Evolutionary conservation across 2,797 vertebrate genomes (phyloP).

Genomic region (Galago senegalensis): DNA sequence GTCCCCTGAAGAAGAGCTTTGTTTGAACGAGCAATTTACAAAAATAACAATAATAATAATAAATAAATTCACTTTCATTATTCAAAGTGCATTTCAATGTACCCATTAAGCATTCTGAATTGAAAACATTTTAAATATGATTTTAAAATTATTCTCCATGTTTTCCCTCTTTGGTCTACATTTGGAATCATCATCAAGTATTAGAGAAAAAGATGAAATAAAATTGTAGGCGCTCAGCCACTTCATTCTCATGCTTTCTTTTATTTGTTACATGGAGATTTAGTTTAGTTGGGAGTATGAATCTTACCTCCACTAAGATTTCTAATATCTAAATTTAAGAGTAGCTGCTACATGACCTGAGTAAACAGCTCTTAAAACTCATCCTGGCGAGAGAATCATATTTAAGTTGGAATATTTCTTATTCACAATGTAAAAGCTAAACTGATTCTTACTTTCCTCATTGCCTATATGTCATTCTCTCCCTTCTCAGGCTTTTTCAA

Average conservation of each 20-base stretch:
- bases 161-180: background rate
- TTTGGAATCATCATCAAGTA: background rate
- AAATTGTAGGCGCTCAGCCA: background rate
- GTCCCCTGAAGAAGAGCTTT: background rate
- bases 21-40: background rate
- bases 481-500: background rate
- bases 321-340: background rate
- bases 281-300: background rate
- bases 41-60: background rate
- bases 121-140: background rate
- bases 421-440: background rate
- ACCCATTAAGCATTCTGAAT: background rate
- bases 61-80: background rate
- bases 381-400: background rate
- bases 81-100: constrained; percentile 24
- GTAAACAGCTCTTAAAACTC: background rate
- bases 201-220: background rate
- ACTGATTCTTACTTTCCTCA: background rate
- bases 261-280: background rate
- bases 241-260: background rate
- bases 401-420: background rate
- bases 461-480: background rate
- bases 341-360: background rate
- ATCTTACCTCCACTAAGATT: background rate
- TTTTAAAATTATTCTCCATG: background rate